A percentile compares a stretch with the other conserved stretches of the same genome.
Conservation (phyloP, 2,113 vertebrate genomes). For the Indicator indicator region DNA sequence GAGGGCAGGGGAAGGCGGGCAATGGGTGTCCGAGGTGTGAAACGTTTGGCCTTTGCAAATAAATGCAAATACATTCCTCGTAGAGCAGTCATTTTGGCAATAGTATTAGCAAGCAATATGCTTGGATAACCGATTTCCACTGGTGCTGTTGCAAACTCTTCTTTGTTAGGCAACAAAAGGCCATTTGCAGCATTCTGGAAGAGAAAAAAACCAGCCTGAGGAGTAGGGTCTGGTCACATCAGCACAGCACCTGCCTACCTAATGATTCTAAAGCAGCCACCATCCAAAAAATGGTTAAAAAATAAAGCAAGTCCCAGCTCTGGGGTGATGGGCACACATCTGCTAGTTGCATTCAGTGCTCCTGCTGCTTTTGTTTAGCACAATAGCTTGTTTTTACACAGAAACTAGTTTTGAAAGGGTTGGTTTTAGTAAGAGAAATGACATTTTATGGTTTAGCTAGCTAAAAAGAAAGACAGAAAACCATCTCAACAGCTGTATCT, state of each 20-base stretch:
- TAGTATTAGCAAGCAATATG: conserved; percentile 80
- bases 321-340: accelerated
- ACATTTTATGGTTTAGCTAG: not conserved
- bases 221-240: accelerated
- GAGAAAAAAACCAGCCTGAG: not conserved
- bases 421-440: not conserved
- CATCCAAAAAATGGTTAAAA: not conserved
- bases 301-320: not conserved
- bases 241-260: accelerated
- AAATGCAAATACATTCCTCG: conserved; percentile 58
- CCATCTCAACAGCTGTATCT: not conserved
- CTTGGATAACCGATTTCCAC: conserved; percentile 78
- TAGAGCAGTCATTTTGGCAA: conserved; percentile 60
- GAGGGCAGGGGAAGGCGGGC: not conserved
- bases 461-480: not conserved
- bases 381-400: not conserved
- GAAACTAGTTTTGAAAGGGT: not conserved
- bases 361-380: not conserved
- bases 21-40: not conserved
- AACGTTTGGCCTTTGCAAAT: conserved; percentile 56
- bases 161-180: conserved; percentile 1
- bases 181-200: conserved; percentile 62
- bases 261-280: accelerated
- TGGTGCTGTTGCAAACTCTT: conserved; percentile 13
- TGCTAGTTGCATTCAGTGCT: not conserved